Evolutionary conservation across 1,140 invertebrate species (phyloP).

Genomic region (Drosophila nigrodunni): DNA sequence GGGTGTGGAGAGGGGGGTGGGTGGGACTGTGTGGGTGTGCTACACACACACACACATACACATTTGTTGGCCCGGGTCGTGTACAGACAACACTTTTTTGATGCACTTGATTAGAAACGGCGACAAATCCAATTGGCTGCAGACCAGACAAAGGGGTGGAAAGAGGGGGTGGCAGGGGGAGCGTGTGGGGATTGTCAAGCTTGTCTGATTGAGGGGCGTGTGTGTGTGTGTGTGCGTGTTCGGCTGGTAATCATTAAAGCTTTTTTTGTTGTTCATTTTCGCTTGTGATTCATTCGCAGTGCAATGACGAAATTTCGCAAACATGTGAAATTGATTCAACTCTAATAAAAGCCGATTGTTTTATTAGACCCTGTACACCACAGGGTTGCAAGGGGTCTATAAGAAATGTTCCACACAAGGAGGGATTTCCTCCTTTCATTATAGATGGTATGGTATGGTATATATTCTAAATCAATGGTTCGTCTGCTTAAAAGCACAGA

Average conservation of each 20-base stretch:
- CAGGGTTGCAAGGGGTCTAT: too few relatives aligned
- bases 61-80: slow-evolving; percentile 20
- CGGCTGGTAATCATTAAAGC: not conserved
- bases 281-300: slow-evolving; percentile 5
- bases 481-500: too few relatives aligned
- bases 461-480: too few relatives aligned
- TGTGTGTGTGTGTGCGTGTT: not conserved
- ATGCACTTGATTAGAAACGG: slow-evolving; percentile 69
- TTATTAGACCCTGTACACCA: not conserved
- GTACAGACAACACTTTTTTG: slow-evolving; percentile 22
- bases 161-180: not conserved
- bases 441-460: too few relatives aligned
- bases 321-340: slow-evolving; percentile 16
- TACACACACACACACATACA: not conserved
- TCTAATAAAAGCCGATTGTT: not conserved
- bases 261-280: not conserved
- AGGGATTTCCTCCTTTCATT: too few relatives aligned
- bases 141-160: not conserved
- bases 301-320: slow-evolving; percentile 15
- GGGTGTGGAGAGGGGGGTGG: slow-evolving; percentile 4
- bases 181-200: not conserved
- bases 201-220: not conserved
- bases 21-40: slow-evolving; percentile 8
- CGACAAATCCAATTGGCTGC: slow-evolving; percentile 64
- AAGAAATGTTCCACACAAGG: too few relatives aligned